A percentile compares a stretch with the other conserved stretches of the same genome.
Conservation (phyloP, 1,140 invertebrate genomes). For the Muscidifurax raptorellus region DNA sequence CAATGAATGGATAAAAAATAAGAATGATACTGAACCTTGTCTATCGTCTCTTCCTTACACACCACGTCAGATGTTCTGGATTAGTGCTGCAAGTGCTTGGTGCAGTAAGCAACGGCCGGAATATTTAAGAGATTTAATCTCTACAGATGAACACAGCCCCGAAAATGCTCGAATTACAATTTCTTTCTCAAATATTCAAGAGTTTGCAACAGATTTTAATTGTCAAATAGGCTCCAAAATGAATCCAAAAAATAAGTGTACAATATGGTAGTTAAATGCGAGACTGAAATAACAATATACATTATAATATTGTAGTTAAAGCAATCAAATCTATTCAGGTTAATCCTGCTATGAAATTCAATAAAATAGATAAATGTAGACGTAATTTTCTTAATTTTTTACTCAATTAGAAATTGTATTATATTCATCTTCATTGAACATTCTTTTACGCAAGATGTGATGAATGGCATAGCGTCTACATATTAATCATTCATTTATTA, state of each 20-base stretch:
- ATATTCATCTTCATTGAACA: too few relatives aligned
- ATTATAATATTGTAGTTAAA: not conserved
- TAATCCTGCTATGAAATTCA: not conserved
- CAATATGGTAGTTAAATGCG: slow-evolving; percentile 81
- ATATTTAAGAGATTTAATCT: slow-evolving; percentile 74
- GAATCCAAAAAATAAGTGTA: slow-evolving; percentile 94
- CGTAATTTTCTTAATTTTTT: too few relatives aligned
- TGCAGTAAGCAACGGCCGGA: slow-evolving; percentile 76
- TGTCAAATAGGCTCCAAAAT: slow-evolving; percentile 88
- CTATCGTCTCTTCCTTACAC: slow-evolving; percentile 75
- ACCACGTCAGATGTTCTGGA: slow-evolving; percentile 81
- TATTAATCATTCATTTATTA: too few relatives aligned
- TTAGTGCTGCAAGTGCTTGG: slow-evolving; percentile 77
- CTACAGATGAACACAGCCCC: slow-evolving; percentile 85
- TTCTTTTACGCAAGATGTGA: too few relatives aligned
- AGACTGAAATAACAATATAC: not conserved
- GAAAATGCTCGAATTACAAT: slow-evolving; percentile 90
- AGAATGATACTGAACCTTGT: slow-evolving; percentile 60
- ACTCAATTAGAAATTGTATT: too few relatives aligned
- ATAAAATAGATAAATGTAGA: not conserved
- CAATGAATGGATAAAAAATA: slow-evolving; percentile 68
- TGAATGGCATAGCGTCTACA: too few relatives aligned
- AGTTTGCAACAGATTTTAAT: slow-evolving; percentile 91
- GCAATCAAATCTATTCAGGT: too few relatives aligned
- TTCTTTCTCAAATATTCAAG: slow-evolving; percentile 90